Conservation (phyloP, 2,113 vertebrate genomes). For the Gopherus flavomarginatus region DNA sequence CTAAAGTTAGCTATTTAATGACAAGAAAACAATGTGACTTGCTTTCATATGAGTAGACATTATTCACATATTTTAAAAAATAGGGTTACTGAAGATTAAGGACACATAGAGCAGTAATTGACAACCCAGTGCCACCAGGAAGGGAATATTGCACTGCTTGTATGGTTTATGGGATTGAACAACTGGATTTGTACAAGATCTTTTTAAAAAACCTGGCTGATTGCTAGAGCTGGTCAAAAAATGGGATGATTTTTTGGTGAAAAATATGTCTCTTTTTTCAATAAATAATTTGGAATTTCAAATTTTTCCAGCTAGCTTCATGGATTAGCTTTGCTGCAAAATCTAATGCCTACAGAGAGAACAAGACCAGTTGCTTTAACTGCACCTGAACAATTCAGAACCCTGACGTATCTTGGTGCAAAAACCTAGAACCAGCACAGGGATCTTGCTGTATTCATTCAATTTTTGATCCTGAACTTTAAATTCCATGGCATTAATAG, state of each 20-base stretch:
- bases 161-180: neutral
- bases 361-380: neutral
- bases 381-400: neutral
- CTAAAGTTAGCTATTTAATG: neutral
- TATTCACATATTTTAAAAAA: constrained; percentile 46
- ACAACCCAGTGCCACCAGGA: neutral
- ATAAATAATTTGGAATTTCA: neutral
- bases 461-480: neutral
- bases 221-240: neutral
- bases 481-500: neutral
- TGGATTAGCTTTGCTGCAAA: neutral
- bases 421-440: neutral
- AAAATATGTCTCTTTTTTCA: neutral
- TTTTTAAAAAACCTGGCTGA: neutral
- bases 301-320: neutral
- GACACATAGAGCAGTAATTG: neutral
- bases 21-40: neutral
- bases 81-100: neutral
- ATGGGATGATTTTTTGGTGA: neutral
- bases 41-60: neutral
- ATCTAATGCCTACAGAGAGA: fast-evolving
- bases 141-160: neutral
- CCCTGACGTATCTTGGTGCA: neutral
- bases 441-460: neutral
- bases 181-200: neutral